Percentiles rank a stretch among this genome's conserved stretches.
These are phyloP conservation scores for Drosophila serrata DNA, from an alignment of 1,140 invertebrate genomes.

Conservation along the genomic window DNA sequence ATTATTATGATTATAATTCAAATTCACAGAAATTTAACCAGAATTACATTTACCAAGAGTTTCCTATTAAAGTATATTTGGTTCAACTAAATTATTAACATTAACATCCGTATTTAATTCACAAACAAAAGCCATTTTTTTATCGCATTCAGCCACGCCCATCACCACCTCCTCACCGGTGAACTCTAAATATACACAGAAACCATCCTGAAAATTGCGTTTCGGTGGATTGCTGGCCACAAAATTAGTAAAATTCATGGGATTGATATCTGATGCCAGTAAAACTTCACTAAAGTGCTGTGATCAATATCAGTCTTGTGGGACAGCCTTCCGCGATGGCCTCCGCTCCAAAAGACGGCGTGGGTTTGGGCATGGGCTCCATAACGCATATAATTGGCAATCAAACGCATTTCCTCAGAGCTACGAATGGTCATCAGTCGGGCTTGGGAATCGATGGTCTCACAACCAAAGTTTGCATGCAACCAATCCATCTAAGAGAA, in stretches of 20 bases:
- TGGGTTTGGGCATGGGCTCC: slow-evolving; percentile 42
- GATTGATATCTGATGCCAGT: slow-evolving; percentile 50
- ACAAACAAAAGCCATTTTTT: slow-evolving; percentile 51
- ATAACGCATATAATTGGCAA: slow-evolving; percentile 30
- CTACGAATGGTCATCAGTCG: slow-evolving; percentile 37
- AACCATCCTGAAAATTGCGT: slow-evolving; percentile 16
- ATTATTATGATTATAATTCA: not conserved
- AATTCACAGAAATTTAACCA: not conserved
- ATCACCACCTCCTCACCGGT: slow-evolving; percentile 33
- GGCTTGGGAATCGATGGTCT: slow-evolving; percentile 39
- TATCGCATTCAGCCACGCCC: slow-evolving; percentile 24
- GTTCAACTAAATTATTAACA: not conserved
- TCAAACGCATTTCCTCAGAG: slow-evolving; percentile 25
- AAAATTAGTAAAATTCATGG: slow-evolving; percentile 63
- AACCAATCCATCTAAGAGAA: slow-evolving; percentile 54
- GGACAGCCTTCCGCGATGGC: slow-evolving; percentile 51
- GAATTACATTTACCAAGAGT: not conserved
- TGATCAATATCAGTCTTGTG: slow-evolving; percentile 12
- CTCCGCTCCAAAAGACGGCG: slow-evolving; percentile 54
- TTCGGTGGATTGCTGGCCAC: not conserved
- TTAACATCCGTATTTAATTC: slow-evolving; percentile 14
- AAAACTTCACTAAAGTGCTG: slow-evolving; percentile 30
- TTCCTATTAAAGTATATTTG: not conserved
- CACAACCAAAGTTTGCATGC: slow-evolving; percentile 55
- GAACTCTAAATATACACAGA: slow-evolving; percentile 52